A percentile compares a stretch with the other conserved stretches of the same genome.
phyloP scores from a whole-genome alignment of 2,797 vertebrate species.

The Enteromius radiatus region DNA sequence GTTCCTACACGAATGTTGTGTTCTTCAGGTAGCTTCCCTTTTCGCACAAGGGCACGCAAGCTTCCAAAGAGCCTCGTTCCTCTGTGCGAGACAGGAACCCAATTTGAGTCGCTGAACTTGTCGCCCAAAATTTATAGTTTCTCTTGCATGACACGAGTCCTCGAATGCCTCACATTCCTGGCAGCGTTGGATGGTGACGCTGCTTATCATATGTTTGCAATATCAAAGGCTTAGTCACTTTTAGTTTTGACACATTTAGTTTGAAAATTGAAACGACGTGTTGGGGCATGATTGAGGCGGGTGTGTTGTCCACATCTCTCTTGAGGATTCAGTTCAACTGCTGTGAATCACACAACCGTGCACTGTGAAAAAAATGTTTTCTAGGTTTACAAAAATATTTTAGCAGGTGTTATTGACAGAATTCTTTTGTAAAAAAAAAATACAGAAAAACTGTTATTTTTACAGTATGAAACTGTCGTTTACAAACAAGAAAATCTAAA shows the following conservation, averaged over 20 bases:
- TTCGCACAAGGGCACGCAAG: not conserved
- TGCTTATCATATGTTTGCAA: not conserved
- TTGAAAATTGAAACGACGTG: not conserved
- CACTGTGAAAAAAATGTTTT: too few species aligned
- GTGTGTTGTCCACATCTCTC: conserved; percentile 3
- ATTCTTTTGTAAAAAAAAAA: too few species aligned
- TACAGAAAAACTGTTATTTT: too few species aligned
- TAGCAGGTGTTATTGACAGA: too few species aligned
- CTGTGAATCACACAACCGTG: not conserved
- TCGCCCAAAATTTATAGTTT: not conserved
- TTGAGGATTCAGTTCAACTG: not conserved
- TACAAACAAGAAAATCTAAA: too few species aligned
- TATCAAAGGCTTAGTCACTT: not conserved
- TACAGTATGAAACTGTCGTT: too few species aligned
- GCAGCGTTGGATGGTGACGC: not conserved
- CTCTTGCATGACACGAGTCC: not conserved
- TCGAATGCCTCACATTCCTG: conserved; percentile 19
- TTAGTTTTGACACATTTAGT: not conserved
- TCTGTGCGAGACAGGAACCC: not conserved
- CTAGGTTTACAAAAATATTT: too few species aligned
- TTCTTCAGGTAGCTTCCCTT: conserved; percentile 9
- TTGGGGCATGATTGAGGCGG: conserved; percentile 28
- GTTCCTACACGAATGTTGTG: conserved; percentile 6
- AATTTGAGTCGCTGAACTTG: not conserved
- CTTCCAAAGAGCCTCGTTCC: not conserved